Conservation (phyloP, 2,113 vertebrate species). For the Menidia beryllina region DNA sequence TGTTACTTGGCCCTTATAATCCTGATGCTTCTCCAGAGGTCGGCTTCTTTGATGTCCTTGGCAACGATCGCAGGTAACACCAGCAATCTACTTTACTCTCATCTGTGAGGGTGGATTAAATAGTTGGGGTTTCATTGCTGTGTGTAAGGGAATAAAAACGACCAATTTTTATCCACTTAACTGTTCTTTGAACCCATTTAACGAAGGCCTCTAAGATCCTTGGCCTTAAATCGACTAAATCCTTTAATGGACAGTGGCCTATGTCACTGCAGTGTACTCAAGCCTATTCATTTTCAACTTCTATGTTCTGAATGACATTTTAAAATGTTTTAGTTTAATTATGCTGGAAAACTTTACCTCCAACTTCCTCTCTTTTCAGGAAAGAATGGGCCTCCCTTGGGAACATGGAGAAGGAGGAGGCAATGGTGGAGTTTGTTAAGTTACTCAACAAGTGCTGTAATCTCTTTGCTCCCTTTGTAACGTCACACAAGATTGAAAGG, state of each 20-base stretch:
- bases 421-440: slow-evolving; percentile 96
- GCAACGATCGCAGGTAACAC: slow-evolving; percentile 94
- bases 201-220: background rate
- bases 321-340: background rate
- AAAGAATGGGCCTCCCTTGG: slow-evolving; percentile 96
- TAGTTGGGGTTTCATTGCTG: background rate
- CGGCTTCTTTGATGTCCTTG: slow-evolving; percentile 98
- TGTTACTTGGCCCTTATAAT: slow-evolving; percentile 93
- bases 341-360: background rate
- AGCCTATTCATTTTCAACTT: background rate
- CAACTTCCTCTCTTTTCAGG: slow-evolving; percentile 72
- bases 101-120: background rate
- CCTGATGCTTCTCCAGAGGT: slow-evolving; percentile 96
- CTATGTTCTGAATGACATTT: background rate
- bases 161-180: background rate
- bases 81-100: background rate
- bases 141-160: slow-evolving; percentile 3
- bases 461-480: slow-evolving; percentile 93
- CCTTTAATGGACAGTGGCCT: background rate
- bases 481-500: slow-evolving; percentile 96
- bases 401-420: slow-evolving; percentile 91
- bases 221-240: background rate
- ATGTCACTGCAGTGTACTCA: background rate
- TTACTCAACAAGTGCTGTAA: slow-evolving; percentile 94
- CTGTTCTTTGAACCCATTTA: background rate